Percentiles rank a stretch among this genome's conserved stretches.
These are phyloP conservation scores for Scolopax bukidnonensis DNA, from an alignment of 2,797 vertebrate genomes.

Conservation along the genomic window DNA sequence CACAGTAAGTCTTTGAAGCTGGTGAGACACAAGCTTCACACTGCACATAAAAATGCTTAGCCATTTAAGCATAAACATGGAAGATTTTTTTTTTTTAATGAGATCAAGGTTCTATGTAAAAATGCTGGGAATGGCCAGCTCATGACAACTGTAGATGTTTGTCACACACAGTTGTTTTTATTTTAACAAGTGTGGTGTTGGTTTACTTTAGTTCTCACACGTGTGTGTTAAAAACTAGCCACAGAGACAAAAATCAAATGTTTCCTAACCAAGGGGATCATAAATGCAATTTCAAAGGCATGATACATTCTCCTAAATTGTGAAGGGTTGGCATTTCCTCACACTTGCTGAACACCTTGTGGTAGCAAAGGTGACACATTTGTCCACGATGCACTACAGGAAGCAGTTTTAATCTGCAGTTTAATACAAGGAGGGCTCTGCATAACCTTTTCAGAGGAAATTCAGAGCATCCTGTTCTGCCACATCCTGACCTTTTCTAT, in stretches of 20 bases:
- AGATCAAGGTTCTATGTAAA: background rate
- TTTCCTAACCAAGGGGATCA: background rate
- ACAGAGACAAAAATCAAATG: background rate
- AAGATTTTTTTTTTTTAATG: background rate
- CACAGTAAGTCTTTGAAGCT: background rate
- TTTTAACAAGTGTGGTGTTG: background rate
- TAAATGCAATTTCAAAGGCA: background rate
- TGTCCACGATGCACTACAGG: background rate
- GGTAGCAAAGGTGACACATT: rapidly evolving
- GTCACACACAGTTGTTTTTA: background rate
- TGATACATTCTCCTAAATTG: background rate
- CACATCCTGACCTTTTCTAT: background rate
- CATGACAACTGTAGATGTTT: background rate
- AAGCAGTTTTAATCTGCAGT: background rate
- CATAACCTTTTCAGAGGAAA: background rate
- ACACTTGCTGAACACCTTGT: background rate
- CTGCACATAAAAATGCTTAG: background rate
- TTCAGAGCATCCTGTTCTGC: background rate
- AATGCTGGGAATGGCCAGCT: background rate
- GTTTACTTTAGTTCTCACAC: background rate
- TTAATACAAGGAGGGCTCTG: background rate
- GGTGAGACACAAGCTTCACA: background rate
- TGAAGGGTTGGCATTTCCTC: background rate
- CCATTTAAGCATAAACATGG: background rate
- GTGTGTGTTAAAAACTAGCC: background rate